A percentile compares a stretch with the other conserved stretches of the same genome.
Conservation (phyloP, 2,888 invertebrate species). For the Micropterix aruncella region DNA sequence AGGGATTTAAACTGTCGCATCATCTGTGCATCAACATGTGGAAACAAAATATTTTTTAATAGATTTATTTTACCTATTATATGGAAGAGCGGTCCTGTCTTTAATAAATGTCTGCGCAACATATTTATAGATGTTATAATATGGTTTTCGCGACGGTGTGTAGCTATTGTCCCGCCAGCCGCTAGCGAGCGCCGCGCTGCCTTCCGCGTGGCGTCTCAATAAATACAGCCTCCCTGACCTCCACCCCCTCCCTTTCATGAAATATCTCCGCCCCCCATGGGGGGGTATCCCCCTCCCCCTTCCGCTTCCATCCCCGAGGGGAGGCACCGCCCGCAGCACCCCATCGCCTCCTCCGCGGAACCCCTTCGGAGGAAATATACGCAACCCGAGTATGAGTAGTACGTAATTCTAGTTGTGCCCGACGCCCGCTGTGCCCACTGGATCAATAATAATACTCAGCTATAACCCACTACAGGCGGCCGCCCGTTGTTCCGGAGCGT, state of each 20-base stretch:
- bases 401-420: conserved; percentile 24
- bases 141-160: conserved; percentile 22
- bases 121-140: conserved; percentile 28
- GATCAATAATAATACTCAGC: conserved; percentile 43
- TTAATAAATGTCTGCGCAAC: conserved; percentile 18
- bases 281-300: not conserved
- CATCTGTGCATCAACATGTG: too few relatives aligned
- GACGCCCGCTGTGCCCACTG: conserved; percentile 27
- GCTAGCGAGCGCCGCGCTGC: conserved; percentile 6
- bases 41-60: too few relatives aligned
- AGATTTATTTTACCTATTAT: conserved; percentile 25
- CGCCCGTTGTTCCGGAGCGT: conserved; percentile 19
- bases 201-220: conserved; percentile 20
- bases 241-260: not conserved
- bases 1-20: too few relatives aligned
- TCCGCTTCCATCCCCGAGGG: too few relatives aligned
- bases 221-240: conserved; percentile 21
- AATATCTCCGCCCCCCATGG: not conserved
- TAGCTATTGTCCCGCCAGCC: conserved; percentile 15
- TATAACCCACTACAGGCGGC: conserved; percentile 39
- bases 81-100: conserved; percentile 27
- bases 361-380: conserved; percentile 16
- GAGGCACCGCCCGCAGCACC: not conserved
- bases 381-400: conserved; percentile 32
- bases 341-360: conserved; percentile 15